Evolutionary conservation across 2,888 invertebrate genomes (phyloP).

Genomic region (Belgica antarctica): DNA sequence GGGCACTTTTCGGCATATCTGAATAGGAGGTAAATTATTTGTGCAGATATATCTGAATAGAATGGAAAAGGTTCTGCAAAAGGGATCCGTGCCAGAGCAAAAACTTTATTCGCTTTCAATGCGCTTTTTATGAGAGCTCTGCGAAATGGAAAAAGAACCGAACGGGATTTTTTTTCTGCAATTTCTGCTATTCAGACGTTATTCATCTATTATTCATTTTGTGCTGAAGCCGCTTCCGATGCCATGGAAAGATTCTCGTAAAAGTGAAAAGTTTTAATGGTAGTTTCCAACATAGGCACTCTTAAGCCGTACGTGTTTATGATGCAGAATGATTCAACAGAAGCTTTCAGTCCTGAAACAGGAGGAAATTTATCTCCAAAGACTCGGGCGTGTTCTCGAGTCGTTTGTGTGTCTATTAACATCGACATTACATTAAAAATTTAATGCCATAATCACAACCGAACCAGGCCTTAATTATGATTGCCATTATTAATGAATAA

Average conservation of each 20-base stretch:
- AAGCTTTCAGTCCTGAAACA: neutral
- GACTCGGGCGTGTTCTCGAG: no score
- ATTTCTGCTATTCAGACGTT: conserved; percentile 12
- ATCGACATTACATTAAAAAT: conserved; percentile 35
- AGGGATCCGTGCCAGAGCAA: no score
- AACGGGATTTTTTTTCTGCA: neutral
- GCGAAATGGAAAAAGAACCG: neutral
- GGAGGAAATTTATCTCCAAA: conserved; percentile 2
- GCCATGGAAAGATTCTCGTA: neutral
- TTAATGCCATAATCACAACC: conserved; percentile 36
- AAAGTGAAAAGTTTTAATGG: conserved; percentile 26
- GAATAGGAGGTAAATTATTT: conserved; percentile 13
- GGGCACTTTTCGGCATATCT: no score
- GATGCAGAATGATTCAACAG: neutral
- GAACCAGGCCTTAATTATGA: conserved; percentile 28
- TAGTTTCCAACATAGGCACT: neutral
- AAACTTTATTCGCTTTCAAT: neutral
- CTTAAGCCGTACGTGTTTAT: neutral
- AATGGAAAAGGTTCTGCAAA: no score
- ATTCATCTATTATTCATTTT: conserved; percentile 2
- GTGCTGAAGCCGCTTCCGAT: neutral
- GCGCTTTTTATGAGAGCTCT: conserved; percentile 1
- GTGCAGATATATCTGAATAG: no score
- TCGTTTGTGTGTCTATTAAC: conserved; percentile 30
- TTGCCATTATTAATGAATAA: conserved; percentile 38